phyloP scores from a whole-genome alignment of 2,113 vertebrate species.

The Maccullochella peelii region DNA sequence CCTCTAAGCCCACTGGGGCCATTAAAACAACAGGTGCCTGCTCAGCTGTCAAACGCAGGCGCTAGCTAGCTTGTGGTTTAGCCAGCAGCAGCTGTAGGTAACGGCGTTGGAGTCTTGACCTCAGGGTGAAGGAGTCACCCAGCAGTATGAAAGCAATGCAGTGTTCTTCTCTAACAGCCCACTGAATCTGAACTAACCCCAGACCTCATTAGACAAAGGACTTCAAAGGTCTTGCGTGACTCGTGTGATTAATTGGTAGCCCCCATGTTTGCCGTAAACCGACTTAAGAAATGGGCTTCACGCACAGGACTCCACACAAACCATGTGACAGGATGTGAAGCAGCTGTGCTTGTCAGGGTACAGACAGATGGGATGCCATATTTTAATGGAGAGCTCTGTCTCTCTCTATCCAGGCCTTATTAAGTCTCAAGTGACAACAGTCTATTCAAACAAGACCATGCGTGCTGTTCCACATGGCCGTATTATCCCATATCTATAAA shows the following conservation, averaged over 20 bases:
- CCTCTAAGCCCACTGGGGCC: conserved; percentile 34
- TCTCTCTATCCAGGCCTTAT: conserved; percentile 45
- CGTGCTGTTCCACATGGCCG: conserved; percentile 19
- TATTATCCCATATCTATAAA: conserved; percentile 33
- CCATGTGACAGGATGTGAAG: conserved; percentile 31
- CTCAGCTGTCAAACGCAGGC: conserved; percentile 57
- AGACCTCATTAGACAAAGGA: conserved; percentile 43
- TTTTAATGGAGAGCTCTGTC: conserved; percentile 41
- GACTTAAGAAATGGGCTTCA: conserved; percentile 12
- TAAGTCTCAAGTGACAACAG: conserved; percentile 53
- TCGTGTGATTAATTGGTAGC: conserved; percentile 7
- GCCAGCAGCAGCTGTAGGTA: conserved; percentile 66
- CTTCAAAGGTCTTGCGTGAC: conserved; percentile 24
- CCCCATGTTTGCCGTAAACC: conserved; percentile 44
- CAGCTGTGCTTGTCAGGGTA: conserved; percentile 61
- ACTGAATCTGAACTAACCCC: conserved; percentile 5
- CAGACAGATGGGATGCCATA: conserved; percentile 57
- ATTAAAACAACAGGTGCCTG: conserved; percentile 74
- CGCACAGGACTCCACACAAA: background rate
- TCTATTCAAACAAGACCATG: conserved; percentile 48
- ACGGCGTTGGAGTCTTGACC: conserved; percentile 24
- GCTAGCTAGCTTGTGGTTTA: background rate
- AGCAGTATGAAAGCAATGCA: background rate
- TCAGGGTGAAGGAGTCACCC: conserved; percentile 4
- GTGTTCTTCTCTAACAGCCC: background rate